These are phyloP conservation scores for Coracias cyanogaster DNA, from an alignment of 2,797 vertebrate species.

Conservation along the genomic window DNA sequence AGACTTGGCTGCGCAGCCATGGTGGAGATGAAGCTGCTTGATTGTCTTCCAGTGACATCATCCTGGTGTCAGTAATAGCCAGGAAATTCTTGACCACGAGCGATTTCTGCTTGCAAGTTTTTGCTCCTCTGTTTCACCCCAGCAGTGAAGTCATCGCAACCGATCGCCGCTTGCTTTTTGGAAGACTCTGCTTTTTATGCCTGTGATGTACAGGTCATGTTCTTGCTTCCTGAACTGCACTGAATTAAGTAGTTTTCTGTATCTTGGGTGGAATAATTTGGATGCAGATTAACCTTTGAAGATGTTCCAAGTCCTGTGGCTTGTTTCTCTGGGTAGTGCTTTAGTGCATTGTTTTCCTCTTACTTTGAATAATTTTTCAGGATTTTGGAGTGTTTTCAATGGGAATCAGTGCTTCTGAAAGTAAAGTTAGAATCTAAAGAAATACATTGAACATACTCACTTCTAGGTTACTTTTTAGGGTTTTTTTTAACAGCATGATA, in stretches of 20 bases:
- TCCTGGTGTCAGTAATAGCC: not conserved
- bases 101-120: slow-evolving; percentile 20
- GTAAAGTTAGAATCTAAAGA: not conserved
- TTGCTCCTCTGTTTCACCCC: slow-evolving; percentile 50
- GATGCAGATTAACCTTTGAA: not conserved
- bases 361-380: not conserved
- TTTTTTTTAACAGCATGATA: not conserved
- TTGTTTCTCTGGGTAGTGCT: not conserved
- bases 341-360: not conserved
- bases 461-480: not conserved
- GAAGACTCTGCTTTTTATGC: not conserved
- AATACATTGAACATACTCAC: rapidly evolving
- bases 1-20: not conserved
- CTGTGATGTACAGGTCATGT: not conserved
- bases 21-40: slow-evolving; percentile 17
- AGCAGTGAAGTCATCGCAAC: slow-evolving; percentile 30
- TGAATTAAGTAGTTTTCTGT: not conserved
- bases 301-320: not conserved
- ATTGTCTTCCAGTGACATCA: slow-evolving; percentile 50
- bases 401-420: not conserved
- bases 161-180: not conserved
- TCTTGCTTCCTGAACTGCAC: not conserved
- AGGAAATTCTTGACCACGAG: slow-evolving; percentile 55
- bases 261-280: not conserved
- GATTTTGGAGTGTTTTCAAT: not conserved